These are phyloP conservation scores for Crotalus helleri DNA, from an alignment of 2,113 vertebrate species.

Conservation along the genomic window DNA sequence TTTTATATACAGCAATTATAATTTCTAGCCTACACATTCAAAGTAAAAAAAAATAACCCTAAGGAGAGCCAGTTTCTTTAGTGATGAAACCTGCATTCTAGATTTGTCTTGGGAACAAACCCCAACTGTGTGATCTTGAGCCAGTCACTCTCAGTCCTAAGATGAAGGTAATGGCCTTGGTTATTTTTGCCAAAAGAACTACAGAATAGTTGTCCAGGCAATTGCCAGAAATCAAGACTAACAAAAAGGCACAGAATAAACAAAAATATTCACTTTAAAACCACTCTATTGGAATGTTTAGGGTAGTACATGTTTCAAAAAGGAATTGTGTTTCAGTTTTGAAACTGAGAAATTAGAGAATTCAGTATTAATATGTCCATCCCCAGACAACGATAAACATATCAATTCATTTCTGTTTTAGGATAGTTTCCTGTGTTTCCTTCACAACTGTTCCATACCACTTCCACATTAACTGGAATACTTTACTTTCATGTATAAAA, in stretches of 20 bases:
- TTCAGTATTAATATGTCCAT: neutral
- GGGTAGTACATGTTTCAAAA: neutral
- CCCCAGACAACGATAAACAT: neutral
- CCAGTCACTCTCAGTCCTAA: neutral
- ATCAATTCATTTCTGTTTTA: neutral
- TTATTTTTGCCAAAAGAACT: neutral
- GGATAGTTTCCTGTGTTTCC: neutral
- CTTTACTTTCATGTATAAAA: neutral
- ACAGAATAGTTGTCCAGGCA: neutral
- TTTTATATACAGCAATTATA: neutral
- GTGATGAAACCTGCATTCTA: too few relatives aligned
- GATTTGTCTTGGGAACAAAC: neutral
- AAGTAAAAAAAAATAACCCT: neutral
- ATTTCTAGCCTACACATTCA: neutral
- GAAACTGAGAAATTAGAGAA: neutral
- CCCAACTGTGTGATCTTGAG: neutral
- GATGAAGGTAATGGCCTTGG: neutral
- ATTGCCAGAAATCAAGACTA: neutral
- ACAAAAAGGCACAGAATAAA: neutral
- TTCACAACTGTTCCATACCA: neutral
- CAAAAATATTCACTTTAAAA: neutral
- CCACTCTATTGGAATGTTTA: neutral
- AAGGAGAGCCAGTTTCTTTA: neutral
- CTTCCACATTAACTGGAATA: neutral
- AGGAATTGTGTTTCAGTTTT: neutral